Evolutionary conservation across 2,888 invertebrate genomes (phyloP), one percentile per base, ranked within the genome.

Genomic region (Latheticus oryzae): DNA sequence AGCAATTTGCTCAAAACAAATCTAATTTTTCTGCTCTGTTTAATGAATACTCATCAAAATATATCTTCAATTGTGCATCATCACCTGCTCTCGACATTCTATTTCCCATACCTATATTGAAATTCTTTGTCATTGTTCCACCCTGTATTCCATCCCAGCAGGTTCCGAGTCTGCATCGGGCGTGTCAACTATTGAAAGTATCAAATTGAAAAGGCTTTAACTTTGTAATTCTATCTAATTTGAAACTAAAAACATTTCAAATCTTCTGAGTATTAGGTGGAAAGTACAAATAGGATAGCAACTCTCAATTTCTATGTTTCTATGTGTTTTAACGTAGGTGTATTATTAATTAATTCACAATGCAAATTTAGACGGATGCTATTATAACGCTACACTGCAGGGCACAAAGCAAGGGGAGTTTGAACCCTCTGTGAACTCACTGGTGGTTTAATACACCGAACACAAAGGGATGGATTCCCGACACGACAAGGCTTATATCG

Each of bases 361-460:
- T 73, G 73, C 70, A 74, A 73, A 73, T 72, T 70, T 64, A 51
- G 66, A 47, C 68, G 71, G 69, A 71, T 65, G 68, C 72, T 70
- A 72, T 74, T 74, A 71, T 72, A 69, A 69, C 61, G 65, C 67
- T 67, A 68, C 68, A 67, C 65, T 61, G 66, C 62, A 63, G 72
- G 71, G 70, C 59, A 63, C 58, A 64, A 64, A 63, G 60, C 47
- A 65, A n/a, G n/a, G 60, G 65, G 64, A 67, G 65, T 65, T 62
- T 40, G 64, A 61, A 63, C 72, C 72, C 72, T 70, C 69, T 73
- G 73, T 73, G 76, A 76, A 76, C 74, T 68, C 68, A 66, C 74
- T 75, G 76, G 75, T 76, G 76, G 75, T 73, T 71, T 73, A 68
- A 72, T 72, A 71, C 67, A 62, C 67, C 59, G 61, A 60, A 68